These are phyloP conservation scores for Psettodes erumei DNA, from an alignment of 2,113 vertebrate genomes.

Conservation along the genomic window DNA sequence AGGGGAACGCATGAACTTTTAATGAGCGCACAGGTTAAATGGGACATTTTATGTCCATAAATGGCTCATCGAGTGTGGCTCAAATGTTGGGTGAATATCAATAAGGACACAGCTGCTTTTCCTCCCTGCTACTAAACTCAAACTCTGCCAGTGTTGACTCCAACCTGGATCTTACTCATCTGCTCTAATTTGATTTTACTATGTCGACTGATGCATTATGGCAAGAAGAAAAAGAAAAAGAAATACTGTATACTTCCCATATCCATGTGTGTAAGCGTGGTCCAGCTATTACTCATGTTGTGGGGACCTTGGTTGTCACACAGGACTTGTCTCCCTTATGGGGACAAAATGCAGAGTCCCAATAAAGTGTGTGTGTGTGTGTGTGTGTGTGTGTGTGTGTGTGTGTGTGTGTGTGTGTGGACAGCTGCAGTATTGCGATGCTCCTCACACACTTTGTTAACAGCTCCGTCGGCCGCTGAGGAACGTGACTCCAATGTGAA, in stretches of 20 bases:
- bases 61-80: constrained; percentile 30
- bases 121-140: background rate
- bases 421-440: constrained; percentile 25
- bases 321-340: no score
- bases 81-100: constrained; percentile 41
- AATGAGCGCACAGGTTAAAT: constrained; percentile 52
- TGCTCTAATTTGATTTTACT: background rate
- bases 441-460: constrained; percentile 11
- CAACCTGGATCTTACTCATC: background rate
- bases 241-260: no score
- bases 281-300: no score
- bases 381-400: constrained; percentile 7
- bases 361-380: no score
- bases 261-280: no score
- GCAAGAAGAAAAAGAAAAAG: no score
- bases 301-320: no score
- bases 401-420: no score
- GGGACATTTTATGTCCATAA: constrained; percentile 50
- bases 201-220: background rate
- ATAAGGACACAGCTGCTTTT: constrained; percentile 24
- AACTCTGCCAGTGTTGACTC: background rate
- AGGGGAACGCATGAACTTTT: constrained; percentile 47
- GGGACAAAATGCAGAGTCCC: no score
- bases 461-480: background rate
- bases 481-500: constrained; percentile 20